Evolutionary conservation across 1,140 invertebrate species (phyloP).

Genomic region (Spodoptera litura): DNA sequence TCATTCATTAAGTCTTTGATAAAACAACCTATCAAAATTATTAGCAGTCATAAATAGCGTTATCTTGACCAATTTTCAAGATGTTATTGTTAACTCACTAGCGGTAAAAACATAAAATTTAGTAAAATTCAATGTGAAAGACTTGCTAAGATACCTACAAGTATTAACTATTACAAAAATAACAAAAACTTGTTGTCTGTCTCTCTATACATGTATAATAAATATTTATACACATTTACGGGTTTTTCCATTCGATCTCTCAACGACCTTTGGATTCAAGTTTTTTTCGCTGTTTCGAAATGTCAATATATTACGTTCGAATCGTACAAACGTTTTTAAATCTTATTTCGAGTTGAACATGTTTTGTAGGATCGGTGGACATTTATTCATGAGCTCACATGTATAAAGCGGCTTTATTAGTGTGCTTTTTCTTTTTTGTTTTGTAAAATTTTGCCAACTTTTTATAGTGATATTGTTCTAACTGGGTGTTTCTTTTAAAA

Average conservation of each 20-base stretch:
- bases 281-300: slow-evolving; percentile 1
- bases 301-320: slow-evolving; percentile 7
- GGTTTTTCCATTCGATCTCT: slow-evolving; percentile 20
- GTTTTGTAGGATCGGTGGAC: not conserved
- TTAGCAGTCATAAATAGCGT: too few species aligned
- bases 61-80: too few species aligned
- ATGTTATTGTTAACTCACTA: too few species aligned
- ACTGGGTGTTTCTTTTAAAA: too few species aligned
- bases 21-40: too few species aligned
- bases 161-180: not conserved
- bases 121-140: not conserved
- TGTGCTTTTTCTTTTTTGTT: too few species aligned
- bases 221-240: not conserved
- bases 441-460: too few species aligned
- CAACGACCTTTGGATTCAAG: slow-evolving; percentile 12
- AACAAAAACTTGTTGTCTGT: not conserved
- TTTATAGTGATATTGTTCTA: too few species aligned
- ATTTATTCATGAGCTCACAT: too few species aligned
- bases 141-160: not conserved
- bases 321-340: not conserved
- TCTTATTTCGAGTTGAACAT: not conserved
- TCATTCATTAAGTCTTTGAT: too few species aligned
- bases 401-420: too few species aligned
- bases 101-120: too few species aligned
- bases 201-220: not conserved